Conservation (phyloP, 2,113 vertebrate genomes). For the Stomatorhinus ivindoensis region DNA sequence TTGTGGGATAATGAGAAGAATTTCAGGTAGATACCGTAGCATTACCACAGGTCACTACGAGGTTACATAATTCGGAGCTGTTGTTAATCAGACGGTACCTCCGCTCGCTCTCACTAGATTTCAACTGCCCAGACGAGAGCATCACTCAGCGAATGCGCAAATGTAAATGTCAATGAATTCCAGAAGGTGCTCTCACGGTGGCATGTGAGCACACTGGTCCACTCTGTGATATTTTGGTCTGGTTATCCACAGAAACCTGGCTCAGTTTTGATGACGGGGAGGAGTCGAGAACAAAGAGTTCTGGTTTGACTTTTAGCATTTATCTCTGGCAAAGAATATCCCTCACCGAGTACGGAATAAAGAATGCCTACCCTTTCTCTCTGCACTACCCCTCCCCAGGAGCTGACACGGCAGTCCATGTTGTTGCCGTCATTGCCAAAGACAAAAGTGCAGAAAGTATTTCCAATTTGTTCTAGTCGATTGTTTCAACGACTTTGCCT, state of each 20-base stretch:
- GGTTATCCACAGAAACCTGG: neutral
- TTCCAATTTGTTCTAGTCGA: neutral
- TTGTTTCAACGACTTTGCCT: neutral
- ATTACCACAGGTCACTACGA: neutral
- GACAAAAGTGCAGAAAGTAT: neutral
- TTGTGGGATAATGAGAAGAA: neutral
- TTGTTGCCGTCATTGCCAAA: neutral
- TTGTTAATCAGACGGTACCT: neutral
- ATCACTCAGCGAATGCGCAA: neutral
- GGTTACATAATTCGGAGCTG: neutral
- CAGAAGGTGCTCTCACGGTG: neutral
- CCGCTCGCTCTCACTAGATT: neutral
- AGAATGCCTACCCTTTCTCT: neutral
- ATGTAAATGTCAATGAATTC: constrained; percentile 13
- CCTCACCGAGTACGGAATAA: neutral
- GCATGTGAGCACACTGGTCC: too few species aligned
- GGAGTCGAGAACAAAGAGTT: neutral
- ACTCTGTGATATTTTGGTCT: neutral
- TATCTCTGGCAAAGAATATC: neutral
- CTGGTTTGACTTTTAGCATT: neutral
- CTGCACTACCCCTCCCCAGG: neutral
- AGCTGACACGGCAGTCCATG: neutral
- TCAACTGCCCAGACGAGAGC: neutral
- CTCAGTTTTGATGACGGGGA: neutral
- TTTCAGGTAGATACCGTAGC: neutral